Evolutionary conservation across 1,140 invertebrate species (phyloP), one percentile per base, ranked within the genome.

Genomic region (Anthonomus grandis): DNA sequence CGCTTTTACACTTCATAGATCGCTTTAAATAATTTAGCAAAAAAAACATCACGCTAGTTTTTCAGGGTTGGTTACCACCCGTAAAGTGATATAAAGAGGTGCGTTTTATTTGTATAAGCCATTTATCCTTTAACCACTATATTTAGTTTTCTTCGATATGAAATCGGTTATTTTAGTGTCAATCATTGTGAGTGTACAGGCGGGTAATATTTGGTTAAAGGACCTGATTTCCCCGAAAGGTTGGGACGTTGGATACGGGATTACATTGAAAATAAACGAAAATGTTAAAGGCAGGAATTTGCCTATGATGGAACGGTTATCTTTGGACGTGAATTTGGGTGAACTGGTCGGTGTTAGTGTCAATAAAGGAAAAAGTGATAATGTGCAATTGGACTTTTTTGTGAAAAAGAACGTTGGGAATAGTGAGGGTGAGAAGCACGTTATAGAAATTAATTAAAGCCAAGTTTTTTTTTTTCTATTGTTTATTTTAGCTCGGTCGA

Each of bases 281-380:
- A 66, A 18, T 34, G 12, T 22, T n/a, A 54, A 54, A 74, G 71
- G 71, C 5, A 64, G 68, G 21, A 57, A 79, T 59, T 66, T 73
- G 12, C 74, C 69, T 23, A 70, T 80, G 49, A 62, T 79, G 22
- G 75, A 76, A 38, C 72, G 70, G 17, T 72, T 80, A 59, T 75
- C 76, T 9, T 64, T 81, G 21, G 75, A 74, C 45, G 71, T 80
- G 59, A 76, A 80, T 62, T 77, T 75, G 69, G 75, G 74, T 38
- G 74, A 76, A 41, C 76, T 74, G 12, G 15, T 54, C 55, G 76
- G 74, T 22, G 73, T 81, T 51, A 74, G 71, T 65, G 65, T 79
- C 41, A 70, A 70, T 60, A 71, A 74, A 4, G 62, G 72, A 19
- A 65, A 72, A 34, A 74, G 71, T 41, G 72, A 73, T 37, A 74